Base-by-base conservation (phyloP, 1,140 invertebrate genomes). In the Idris sp. region DNA sequence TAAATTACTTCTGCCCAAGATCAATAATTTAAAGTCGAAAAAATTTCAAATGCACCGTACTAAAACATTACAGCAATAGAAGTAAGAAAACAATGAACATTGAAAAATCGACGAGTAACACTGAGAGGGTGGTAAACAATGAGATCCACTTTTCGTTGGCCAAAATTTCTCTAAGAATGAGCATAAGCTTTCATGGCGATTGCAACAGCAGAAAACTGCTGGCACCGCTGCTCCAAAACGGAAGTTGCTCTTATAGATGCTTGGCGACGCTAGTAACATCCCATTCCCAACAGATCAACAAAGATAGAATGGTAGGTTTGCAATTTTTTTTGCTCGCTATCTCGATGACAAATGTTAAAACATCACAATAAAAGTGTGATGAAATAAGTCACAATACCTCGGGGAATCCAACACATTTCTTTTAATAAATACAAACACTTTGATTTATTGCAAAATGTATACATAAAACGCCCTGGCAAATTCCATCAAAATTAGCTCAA, bases 101-200 rank as follows among this genome's bases (percentile, higher is more conserved):
- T 65, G 73, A 64, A 46, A 41, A 36, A 69, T 65, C 25, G 26
- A 69, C 36, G 58, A 65, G 49, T 15, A 53, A 53, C 36, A 38
- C 22, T 40, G 58, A 51, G 25, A 36, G 36, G 11, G 54, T 30
- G 46, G 25, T 41, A 54, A 69, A 76, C 65, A 71, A 69, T 76
- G 40, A 54, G 51, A 65, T 54, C 33, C 58, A 48, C 71, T 64
- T 64, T 48, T 41, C 35, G 44, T 53, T 28, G 10, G 48, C 73
- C 58, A 58, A 67, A 72, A 72, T 71, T 76, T 62, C 61, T 67
- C 25, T 69, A 38, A 19, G 36, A 76, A 67, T 43, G 56, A 67
- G 49, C 54, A 68, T 67, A 65, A 76, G 67, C 65, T 67, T 65
- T 67, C 61, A 67, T 72, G 54, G 62, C 67, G 54, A 72, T 67